Evolutionary conservation across 2,888 invertebrate species (phyloP), one percentile per base, ranked within the genome.

Genomic region (Teleiodes luculella): DNA sequence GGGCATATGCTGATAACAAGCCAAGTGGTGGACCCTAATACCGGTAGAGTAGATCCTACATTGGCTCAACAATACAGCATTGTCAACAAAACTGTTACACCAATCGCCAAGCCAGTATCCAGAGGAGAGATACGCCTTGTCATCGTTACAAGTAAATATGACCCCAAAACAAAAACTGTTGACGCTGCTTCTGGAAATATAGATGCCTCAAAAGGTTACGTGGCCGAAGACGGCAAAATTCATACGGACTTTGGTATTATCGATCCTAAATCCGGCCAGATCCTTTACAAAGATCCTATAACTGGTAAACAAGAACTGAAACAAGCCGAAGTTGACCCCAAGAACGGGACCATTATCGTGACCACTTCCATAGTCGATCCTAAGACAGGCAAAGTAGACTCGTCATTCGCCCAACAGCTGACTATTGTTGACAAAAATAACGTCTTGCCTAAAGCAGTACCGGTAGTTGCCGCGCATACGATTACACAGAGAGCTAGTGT

Each of bases 281-380:
- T 83, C 70, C 83, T 81, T 58, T 88, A 93, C 52, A 93, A 91
- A 41, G 92, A 92, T 68, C 92, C 91, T 5, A 64, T 86, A 6
- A 92, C 91, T 46, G 92, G 92, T 24, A 92, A 92, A 67, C 92
- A 92, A 63, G 92, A 92, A 65, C 78, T 92, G 5, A 91, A 92
- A 58, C 92, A 92, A 70, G 92, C 92, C 0, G 90, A 92, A 57
- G 82, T 92, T 14, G 92, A 92, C 66, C 91, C 92, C 16, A 83
- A 90, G 56, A 92, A 91, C 1, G 92, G 92, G 61, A 92, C 91
- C 67, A 86, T 92, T 36, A 83, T 91, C 37, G 82, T 92, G 10
- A 92, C 91, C 2, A 80, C 89, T 0, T 85, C 91, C 35, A 87
- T 92, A 39, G 80, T 92, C 24, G 91, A 92, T 70, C 92, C 92